phyloP scores from a whole-genome alignment of 2,797 vertebrate genomes.

The Pseudotriccus pelzelni region DNA sequence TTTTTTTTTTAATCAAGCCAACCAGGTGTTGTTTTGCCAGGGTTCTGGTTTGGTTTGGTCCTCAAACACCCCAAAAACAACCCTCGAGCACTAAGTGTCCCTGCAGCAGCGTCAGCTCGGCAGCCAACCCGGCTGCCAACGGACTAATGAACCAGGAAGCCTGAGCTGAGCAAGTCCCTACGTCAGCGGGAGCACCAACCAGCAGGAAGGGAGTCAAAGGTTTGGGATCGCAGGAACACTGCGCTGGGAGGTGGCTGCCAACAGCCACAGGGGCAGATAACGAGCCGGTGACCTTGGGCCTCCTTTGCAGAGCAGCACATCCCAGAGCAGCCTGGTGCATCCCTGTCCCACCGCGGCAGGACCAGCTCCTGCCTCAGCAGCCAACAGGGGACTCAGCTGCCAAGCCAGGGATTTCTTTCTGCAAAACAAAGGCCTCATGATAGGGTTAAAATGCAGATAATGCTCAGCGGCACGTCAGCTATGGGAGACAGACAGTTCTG shows the following conservation, averaged over 20 bases:
- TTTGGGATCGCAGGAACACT: background rate
- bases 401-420: background rate
- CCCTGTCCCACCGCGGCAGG: accelerated
- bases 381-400: background rate
- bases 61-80: background rate
- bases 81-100: background rate
- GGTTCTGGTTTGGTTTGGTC: background rate
- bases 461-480: slow-evolving; percentile 8
- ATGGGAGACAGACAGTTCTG: background rate
- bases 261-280: background rate
- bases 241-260: background rate
- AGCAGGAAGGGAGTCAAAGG: slow-evolving; percentile 2
- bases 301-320: background rate
- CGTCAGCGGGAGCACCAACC: background rate
- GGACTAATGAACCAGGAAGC: slow-evolving; percentile 7
- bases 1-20: background rate
- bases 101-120: background rate
- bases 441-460: slow-evolving; percentile 9
- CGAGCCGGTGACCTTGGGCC: background rate
- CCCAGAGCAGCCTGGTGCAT: background rate
- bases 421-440: background rate
- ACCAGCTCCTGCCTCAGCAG: background rate
- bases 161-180: background rate
- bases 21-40: background rate
- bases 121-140: background rate